Conservation (phyloP, 2,888 invertebrate genomes). For the Capitulum mitella region DNA sequence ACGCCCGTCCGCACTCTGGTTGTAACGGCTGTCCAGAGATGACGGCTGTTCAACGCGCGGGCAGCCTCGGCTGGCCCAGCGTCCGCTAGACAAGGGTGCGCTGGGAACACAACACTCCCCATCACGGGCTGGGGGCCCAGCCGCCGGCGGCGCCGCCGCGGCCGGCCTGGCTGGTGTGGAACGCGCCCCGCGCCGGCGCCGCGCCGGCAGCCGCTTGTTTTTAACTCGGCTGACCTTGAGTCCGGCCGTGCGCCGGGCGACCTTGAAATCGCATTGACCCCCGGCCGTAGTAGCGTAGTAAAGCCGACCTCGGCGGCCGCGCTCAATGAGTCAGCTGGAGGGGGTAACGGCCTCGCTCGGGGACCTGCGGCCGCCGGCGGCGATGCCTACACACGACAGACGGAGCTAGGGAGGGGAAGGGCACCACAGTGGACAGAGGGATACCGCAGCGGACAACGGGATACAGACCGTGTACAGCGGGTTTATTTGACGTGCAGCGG, state of each 20-base stretch:
- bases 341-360: neutral
- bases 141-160: neutral
- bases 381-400: neutral
- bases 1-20: no score
- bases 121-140: neutral
- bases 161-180: neutral
- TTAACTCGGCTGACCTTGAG: constrained; percentile 11
- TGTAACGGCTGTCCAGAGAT: no score
- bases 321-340: neutral
- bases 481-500: no score
- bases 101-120: no score
- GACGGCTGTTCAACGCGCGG: no score
- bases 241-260: constrained; percentile 6
- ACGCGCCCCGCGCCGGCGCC: neutral
- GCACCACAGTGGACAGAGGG: no score
- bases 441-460: no score
- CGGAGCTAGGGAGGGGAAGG: no score
- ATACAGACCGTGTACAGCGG: no score
- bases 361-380: neutral
- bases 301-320: neutral
- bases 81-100: no score
- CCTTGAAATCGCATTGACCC: constrained; percentile 24
- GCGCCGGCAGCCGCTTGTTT: neutral
- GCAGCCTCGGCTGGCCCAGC: no score
- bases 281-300: constrained; percentile 21